phyloP scores from a whole-genome alignment of 2,797 vertebrate genomes.

The Rallus crepitans region DNA sequence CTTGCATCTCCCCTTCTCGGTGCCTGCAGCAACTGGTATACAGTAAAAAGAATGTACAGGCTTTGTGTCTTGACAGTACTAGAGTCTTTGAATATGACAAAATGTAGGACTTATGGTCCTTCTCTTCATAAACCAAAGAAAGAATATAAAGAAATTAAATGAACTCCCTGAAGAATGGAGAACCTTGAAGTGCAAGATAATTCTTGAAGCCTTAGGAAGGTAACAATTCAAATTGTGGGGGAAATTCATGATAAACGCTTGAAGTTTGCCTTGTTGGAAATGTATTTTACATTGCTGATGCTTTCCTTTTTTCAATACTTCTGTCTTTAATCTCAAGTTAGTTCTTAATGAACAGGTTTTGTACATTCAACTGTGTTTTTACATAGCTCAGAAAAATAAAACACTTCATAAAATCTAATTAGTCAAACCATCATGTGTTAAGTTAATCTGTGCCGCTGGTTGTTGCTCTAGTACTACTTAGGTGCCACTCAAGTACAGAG shows the following conservation, averaged over 20 bases:
- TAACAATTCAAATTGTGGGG: neutral
- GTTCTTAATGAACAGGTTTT: neutral
- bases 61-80: neutral
- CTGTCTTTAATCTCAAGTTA: neutral
- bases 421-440: neutral
- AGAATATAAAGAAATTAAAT: neutral
- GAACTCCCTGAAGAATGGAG: neutral
- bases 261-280: neutral
- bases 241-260: neutral
- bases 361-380: neutral
- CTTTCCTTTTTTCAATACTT: neutral
- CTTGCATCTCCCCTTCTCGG: neutral
- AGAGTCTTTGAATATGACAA: neutral
- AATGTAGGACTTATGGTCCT: neutral
- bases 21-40: neutral
- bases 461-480: neutral
- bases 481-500: neutral
- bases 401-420: neutral
- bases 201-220: neutral
- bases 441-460: neutral
- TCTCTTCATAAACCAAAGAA: neutral
- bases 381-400: neutral
- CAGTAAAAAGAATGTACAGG: neutral
- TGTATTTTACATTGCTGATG: neutral
- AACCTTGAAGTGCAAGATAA: neutral